These are phyloP conservation scores for Cephalophus harveyi DNA, from an alignment of 2,113 vertebrate species.

Conservation along the genomic window DNA sequence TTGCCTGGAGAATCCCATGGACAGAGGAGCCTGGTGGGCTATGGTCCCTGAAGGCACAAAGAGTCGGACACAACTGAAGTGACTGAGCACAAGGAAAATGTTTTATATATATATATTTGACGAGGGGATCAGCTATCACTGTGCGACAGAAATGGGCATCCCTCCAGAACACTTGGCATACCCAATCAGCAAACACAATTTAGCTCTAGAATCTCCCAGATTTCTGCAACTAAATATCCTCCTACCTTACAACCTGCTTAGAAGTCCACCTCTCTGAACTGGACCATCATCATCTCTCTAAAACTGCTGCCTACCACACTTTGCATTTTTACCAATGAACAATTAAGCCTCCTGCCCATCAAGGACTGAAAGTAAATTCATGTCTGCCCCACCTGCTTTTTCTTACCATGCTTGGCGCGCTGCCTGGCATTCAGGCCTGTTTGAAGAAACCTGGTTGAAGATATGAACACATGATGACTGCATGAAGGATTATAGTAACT, in stretches of 20 bases:
- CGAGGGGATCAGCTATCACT: background rate
- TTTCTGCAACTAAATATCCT: background rate
- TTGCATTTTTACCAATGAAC: constrained; percentile 16
- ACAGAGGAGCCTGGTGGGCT: background rate
- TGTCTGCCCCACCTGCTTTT: background rate
- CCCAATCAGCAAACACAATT: background rate
- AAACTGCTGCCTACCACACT: background rate
- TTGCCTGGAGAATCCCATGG: background rate
- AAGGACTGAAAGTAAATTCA: background rate
- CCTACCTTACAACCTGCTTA: background rate
- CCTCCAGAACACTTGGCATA: background rate
- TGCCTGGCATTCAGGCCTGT: background rate
- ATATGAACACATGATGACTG: background rate
- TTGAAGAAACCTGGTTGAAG: constrained; percentile 8
- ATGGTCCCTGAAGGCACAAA: background rate
- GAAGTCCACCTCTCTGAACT: background rate
- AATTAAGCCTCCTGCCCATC: background rate
- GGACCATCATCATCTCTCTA: background rate
- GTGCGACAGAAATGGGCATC: background rate
- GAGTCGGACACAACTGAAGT: background rate
- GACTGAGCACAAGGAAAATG: background rate
- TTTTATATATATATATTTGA: background rate
- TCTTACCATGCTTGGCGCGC: background rate
- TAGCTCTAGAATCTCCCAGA: background rate
- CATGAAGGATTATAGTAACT: background rate